Base-by-base conservation (phyloP, 2,113 vertebrate species). In the Gobiocypris rarus region DNA sequence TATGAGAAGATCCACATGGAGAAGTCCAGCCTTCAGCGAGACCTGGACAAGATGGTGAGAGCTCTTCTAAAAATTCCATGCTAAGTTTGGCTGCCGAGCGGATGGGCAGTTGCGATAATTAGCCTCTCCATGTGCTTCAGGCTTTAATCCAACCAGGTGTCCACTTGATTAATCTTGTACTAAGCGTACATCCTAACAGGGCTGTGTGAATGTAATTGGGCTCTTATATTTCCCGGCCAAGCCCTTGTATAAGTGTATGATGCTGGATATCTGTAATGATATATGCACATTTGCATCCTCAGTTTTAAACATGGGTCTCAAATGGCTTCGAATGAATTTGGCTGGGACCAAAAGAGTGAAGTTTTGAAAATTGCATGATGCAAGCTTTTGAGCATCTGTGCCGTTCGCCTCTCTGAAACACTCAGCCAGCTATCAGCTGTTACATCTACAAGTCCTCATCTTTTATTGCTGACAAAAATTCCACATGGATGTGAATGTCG, bases 1-100 rank as follows among this genome's bases (percentile, higher is more conserved):
- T 99, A 98, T 0, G 97, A 99, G 94, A 99, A 99, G 91, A 96
- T 99, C n/a, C 97, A 98, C 14, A 95, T 97, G 93, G 98, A 99
- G 93, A 98, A 98, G 90, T 96, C 90, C 5, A 97, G 97, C 91
- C 94, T 99, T 89, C 97, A 98, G 91, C 95, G 94, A 0, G 97
- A 99, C 85, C 94, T 98, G 38, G 96, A 96, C 78, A 97, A 98
- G 91, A 99, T 98, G 98, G 98, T 99, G 90, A 89, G 95, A 86
- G 41, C 13, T 43, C 28, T 43, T 17, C 59, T 58, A 43, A 41
- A 86, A 84, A 82, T 84, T 84, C 58, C 73, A 50, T 34, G 65
- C 75, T 85, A 83, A 85, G 74, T 87, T 87, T 85, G 86, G 80
- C 65, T 63, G 15, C 74, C 34, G 75, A 78, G 38, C 63, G 65